phyloP scores from a whole-genome alignment of 2,888 invertebrate genomes.

The Phengaris alcon region DNA sequence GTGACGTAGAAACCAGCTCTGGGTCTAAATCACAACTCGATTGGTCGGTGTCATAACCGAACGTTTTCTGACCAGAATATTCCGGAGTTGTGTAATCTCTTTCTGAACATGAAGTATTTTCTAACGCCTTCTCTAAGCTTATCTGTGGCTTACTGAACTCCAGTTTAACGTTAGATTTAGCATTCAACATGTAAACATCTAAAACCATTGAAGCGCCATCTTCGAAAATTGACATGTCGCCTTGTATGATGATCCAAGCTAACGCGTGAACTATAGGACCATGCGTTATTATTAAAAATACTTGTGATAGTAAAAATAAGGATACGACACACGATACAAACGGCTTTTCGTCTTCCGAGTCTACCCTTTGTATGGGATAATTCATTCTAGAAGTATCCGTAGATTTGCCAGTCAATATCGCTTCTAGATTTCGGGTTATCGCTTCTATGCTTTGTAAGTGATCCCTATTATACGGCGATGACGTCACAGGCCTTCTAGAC shows the following conservation, averaged over 20 bases:
- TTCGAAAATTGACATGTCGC: constrained; percentile 85
- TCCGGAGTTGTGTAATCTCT: constrained; percentile 72
- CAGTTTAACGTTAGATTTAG: constrained; percentile 77
- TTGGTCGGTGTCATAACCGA: constrained; percentile 70
- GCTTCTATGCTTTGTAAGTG: constrained; percentile 78
- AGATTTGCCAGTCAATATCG: constrained; percentile 80
- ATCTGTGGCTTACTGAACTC: constrained; percentile 86
- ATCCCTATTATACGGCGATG: constrained; percentile 67
- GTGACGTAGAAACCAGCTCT: constrained; percentile 69
- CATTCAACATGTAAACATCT: constrained; percentile 81
- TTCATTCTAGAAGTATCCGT: constrained; percentile 69
- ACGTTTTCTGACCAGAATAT: constrained; percentile 59
- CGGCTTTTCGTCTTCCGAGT: constrained; percentile 81
- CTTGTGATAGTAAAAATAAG: constrained; percentile 94
- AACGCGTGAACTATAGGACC: constrained; percentile 93
- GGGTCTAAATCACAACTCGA: constrained; percentile 75
- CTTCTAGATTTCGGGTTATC: constrained; percentile 81
- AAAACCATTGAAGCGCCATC: constrained; percentile 84
- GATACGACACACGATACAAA: constrained; percentile 94
- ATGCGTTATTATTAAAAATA: constrained; percentile 95
- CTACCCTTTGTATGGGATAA: constrained; percentile 60
- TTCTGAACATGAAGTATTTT: constrained; percentile 62
- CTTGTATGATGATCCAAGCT: constrained; percentile 93
- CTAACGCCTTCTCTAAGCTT: constrained; percentile 87
- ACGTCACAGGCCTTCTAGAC: constrained; percentile 51